Evolutionary conservation across 2,797 vertebrate species (phyloP).

Genomic region (Hozukius guyotensis): DNA sequence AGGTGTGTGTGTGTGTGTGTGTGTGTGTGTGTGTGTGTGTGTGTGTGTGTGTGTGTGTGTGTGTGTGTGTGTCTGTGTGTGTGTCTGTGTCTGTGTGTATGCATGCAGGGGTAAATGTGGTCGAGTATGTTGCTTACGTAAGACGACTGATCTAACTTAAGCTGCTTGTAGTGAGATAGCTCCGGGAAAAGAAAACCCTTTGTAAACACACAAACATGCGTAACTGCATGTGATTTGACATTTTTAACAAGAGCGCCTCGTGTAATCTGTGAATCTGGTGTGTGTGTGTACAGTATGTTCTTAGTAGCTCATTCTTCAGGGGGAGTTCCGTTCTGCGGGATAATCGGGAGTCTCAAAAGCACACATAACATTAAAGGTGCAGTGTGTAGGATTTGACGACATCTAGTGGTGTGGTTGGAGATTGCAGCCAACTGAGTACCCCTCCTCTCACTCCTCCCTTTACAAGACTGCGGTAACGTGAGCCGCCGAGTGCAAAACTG

Average conservation of each 20-base stretch:
- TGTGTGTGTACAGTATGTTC: conserved; percentile 16
- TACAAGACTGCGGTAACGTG: too few relatives aligned
- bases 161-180: conserved; percentile 48
- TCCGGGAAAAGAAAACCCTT: conserved; percentile 32
- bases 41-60: too few relatives aligned
- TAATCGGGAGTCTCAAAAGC: conserved; percentile 1
- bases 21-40: not conserved
- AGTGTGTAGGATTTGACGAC: too few relatives aligned
- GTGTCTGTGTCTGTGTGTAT: not conserved
- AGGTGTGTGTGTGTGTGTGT: conserved; percentile 1
- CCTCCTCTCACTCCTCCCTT: too few relatives aligned
- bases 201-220: conserved; percentile 27
- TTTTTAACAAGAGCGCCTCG: conserved; percentile 30
- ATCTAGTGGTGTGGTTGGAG: too few relatives aligned
- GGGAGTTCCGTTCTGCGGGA: not conserved
- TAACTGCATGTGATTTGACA: conserved; percentile 22
- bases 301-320: conserved; percentile 26
- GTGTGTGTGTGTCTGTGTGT: not conserved
- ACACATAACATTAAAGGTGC: not conserved
- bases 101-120: not conserved
- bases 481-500: too few relatives aligned
- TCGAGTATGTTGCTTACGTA: conserved; percentile 34
- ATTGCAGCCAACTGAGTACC: too few relatives aligned
- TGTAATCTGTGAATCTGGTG: not conserved
- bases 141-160: conserved; percentile 31